Percentiles rank a stretch among this genome's conserved stretches.
These are phyloP conservation scores for Drosophila pseudotakahashii DNA, from an alignment of 2,888 invertebrate genomes.

Conservation along the genomic window DNA sequence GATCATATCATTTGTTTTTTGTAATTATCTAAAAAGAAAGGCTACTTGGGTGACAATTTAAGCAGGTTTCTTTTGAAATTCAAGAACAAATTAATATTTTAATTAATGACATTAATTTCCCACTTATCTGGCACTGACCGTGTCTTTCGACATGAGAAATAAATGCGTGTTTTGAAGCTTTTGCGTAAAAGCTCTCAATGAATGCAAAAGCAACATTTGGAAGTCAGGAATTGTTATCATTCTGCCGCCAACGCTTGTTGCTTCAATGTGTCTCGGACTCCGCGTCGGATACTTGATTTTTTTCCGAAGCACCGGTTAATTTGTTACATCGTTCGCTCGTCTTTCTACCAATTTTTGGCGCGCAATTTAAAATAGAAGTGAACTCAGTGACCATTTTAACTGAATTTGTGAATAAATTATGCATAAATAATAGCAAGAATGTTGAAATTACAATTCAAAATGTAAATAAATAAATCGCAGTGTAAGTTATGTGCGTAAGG, in stretches of 20 bases:
- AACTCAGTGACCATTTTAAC: too few relatives aligned
- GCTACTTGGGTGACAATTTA: too few relatives aligned
- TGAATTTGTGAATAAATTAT: background rate
- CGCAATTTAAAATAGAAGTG: background rate
- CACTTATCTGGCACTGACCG: background rate
- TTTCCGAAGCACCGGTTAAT: background rate
- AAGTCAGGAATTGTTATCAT: constrained; percentile 67
- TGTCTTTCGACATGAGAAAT: background rate
- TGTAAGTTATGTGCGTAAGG: background rate
- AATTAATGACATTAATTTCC: background rate
- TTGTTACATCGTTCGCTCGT: background rate
- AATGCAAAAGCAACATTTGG: constrained; percentile 15
- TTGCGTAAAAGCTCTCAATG: constrained; percentile 23
- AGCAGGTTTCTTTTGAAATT: too few relatives aligned
- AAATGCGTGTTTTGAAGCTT: constrained; percentile 7
- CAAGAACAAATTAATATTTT: too few relatives aligned
- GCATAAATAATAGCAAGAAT: background rate
- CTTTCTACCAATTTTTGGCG: constrained; percentile 6
- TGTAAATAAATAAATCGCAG: background rate
- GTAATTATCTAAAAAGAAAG: too few relatives aligned
- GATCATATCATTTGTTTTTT: too few relatives aligned
- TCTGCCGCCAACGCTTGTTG: constrained; percentile 67
- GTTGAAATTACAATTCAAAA: background rate
- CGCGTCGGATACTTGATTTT: constrained; percentile 31
- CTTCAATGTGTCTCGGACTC: constrained; percentile 49